Evolutionary conservation across 2,113 vertebrate genomes (phyloP).

Genomic region (Nipponia nippon): DNA sequence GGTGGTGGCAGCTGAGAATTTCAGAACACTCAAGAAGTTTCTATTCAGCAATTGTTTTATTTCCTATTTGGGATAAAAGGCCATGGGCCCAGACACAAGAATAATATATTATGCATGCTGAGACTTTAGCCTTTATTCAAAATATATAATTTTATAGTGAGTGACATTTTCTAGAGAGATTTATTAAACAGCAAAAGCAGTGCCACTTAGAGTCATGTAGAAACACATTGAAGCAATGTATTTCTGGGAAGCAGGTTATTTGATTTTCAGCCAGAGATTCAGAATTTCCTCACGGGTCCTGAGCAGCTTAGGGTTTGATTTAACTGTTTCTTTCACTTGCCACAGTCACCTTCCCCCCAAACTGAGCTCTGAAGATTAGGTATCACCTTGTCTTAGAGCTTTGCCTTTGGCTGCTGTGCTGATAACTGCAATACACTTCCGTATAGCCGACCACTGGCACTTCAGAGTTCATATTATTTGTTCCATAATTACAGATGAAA

Average conservation of each 20-base stretch:
- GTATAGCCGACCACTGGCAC: fast-evolving
- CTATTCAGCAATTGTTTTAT: not conserved
- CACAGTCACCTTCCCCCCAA: not conserved
- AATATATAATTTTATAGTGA: not conserved
- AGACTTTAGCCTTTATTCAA: not conserved
- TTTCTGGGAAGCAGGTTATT: not conserved
- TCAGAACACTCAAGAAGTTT: not conserved
- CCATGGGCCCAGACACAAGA: not conserved
- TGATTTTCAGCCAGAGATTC: not conserved
- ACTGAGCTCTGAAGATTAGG: not conserved
- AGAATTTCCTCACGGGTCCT: not conserved
- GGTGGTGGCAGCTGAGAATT: not conserved
- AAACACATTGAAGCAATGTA: not conserved
- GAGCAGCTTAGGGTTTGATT: not conserved
- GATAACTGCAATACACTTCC: not conserved
- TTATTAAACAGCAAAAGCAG: not conserved
- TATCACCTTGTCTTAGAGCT: not conserved
- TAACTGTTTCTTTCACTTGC: not conserved
- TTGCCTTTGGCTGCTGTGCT: not conserved
- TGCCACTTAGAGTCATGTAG: not conserved
- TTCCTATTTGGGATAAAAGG: not conserved
- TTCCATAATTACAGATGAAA: not conserved
- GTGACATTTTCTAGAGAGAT: conserved; percentile 6
- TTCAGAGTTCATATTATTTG: not conserved
- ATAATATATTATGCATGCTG: not conserved